A percentile compares a stretch with the other conserved stretches of the same genome.
Evolutionary conservation across 2,113 vertebrate genomes (phyloP).

Genomic region (Psilopsiagon aurifrons): DNA sequence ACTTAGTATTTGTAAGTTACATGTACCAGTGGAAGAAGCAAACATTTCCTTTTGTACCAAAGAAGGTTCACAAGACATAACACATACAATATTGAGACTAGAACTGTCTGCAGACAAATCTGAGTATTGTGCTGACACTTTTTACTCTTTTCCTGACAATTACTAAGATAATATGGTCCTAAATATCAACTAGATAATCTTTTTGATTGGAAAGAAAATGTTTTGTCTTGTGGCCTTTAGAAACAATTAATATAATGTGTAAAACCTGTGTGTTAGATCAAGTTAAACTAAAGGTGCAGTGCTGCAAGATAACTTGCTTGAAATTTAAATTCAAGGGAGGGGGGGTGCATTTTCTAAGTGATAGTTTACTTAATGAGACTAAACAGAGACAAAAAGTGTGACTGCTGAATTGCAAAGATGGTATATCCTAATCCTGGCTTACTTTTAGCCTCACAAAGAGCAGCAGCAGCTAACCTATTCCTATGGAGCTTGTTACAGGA

Average conservation of each 20-base stretch:
- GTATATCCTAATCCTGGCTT: background rate
- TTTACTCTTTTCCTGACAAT: background rate
- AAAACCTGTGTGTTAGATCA: background rate
- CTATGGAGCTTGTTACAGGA: background rate
- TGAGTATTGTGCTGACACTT: background rate
- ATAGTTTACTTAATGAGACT: background rate
- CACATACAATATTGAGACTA: background rate
- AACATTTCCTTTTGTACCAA: constrained; percentile 43
- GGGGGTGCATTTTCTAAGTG: background rate
- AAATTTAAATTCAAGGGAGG: background rate
- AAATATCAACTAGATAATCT: background rate
- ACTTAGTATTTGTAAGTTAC: background rate
- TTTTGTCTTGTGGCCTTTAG: constrained; percentile 65
- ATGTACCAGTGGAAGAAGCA: constrained; percentile 71
- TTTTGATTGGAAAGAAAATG: background rate
- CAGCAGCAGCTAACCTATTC: background rate
- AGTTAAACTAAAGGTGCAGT: constrained; percentile 31
- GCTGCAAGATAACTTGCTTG: background rate
- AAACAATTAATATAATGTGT: background rate
- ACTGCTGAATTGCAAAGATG: background rate
- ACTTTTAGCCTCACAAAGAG: background rate
- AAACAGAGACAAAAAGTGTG: background rate
- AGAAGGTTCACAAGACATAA: constrained; percentile 72
- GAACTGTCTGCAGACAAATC: constrained; percentile 1
- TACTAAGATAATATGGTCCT: background rate